A percentile compares a stretch with the other conserved stretches of the same genome.
These are phyloP conservation scores for Nothoprocta perdicaria DNA, from an alignment of 2,113 vertebrate species.

Conservation along the genomic window DNA sequence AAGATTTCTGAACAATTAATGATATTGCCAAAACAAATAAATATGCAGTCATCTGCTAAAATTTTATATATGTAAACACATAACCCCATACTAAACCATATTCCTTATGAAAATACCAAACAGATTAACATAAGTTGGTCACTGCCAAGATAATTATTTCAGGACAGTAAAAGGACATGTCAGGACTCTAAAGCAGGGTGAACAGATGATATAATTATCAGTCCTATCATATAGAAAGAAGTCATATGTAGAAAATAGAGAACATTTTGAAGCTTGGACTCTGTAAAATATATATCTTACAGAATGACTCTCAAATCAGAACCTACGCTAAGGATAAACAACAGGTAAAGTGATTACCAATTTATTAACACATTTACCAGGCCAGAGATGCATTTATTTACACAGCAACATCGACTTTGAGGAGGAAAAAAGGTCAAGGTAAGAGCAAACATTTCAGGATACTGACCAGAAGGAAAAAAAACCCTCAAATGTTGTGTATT, in stretches of 20 bases:
- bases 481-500: neutral
- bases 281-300: neutral
- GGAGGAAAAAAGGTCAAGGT: neutral
- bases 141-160: conserved; percentile 21
- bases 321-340: neutral
- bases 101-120: conserved; percentile 24
- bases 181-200: neutral
- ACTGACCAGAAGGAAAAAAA: neutral
- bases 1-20: neutral
- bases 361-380: neutral
- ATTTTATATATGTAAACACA: neutral
- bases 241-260: neutral
- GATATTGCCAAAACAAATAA: conserved; percentile 47
- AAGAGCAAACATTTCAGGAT: neutral
- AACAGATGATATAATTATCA: neutral
- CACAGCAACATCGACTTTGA: neutral
- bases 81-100: conserved; percentile 8
- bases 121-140: neutral
- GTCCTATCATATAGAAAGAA: neutral
- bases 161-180: neutral
- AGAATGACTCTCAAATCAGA: neutral
- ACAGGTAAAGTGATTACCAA: neutral
- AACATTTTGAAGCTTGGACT: neutral
- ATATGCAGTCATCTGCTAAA: neutral
- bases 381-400: neutral